A percentile compares a stretch with the other conserved stretches of the same genome.
phyloP scores from a whole-genome alignment of 1,140 invertebrate genomes.

The Dryas iulia region DNA sequence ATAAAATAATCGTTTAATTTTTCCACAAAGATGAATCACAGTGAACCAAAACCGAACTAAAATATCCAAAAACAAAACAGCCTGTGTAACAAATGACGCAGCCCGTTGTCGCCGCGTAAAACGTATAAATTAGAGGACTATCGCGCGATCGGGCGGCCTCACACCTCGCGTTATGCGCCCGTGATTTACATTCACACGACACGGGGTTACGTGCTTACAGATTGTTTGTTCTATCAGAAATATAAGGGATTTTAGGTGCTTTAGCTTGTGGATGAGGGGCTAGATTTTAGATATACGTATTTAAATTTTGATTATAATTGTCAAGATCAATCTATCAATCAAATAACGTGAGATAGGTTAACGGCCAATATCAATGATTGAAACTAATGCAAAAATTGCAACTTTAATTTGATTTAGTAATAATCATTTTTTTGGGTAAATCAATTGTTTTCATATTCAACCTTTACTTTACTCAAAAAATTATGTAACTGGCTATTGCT shows the following conservation, averaged over 20 bases:
- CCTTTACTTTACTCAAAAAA: too few species aligned
- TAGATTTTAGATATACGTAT: neutral
- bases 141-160: slow-evolving; percentile 74
- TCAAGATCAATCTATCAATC: too few species aligned
- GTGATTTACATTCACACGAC: slow-evolving; percentile 67
- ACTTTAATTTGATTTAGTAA: too few species aligned
- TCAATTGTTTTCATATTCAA: too few species aligned
- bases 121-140: slow-evolving; percentile 77
- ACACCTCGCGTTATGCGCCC: slow-evolving; percentile 74
- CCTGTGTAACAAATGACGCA: slow-evolving; percentile 53
- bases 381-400: too few species aligned
- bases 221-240: slow-evolving; percentile 1
- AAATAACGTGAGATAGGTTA: too few species aligned
- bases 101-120: slow-evolving; percentile 76
- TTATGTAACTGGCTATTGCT: too few species aligned
- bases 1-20: slow-evolving; percentile 4
- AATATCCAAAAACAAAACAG: slow-evolving; percentile 32
- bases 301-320: neutral
- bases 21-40: slow-evolving; percentile 2
- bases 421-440: too few species aligned
- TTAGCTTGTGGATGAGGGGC: neutral
- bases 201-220: slow-evolving; percentile 40
- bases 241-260: neutral
- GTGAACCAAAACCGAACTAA: neutral
- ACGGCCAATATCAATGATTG: too few species aligned